A percentile compares a stretch with the other conserved stretches of the same genome.
phyloP scores from a whole-genome alignment of 2,113 vertebrate species.

The Colinus virginianus region DNA sequence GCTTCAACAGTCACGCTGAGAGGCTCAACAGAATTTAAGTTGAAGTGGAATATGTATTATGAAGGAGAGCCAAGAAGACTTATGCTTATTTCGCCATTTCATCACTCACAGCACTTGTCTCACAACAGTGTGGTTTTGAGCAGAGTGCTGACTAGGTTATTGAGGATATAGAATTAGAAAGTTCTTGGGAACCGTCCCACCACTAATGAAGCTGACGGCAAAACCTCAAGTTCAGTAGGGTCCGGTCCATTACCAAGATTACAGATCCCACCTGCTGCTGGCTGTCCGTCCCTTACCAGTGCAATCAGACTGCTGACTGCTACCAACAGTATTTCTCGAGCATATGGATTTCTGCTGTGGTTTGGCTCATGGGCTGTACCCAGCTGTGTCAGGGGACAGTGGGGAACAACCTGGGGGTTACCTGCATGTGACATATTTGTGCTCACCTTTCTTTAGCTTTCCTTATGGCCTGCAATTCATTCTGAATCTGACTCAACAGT shows the following conservation, averaged over 20 bases:
- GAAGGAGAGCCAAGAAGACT: constrained; percentile 30
- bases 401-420: background rate
- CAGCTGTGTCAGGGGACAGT: background rate
- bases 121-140: background rate
- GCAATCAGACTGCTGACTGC: background rate
- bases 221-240: background rate
- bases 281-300: background rate
- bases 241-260: background rate
- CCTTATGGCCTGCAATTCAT: background rate
- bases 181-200: background rate
- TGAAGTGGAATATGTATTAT: background rate
- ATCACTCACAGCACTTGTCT: background rate
- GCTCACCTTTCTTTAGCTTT: background rate
- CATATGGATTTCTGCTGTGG: background rate
- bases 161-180: background rate
- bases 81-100: constrained; percentile 53
- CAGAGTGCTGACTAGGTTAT: background rate
- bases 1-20: background rate
- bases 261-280: background rate
- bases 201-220: background rate
- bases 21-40: constrained; percentile 34
- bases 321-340: background rate
- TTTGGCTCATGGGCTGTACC: background rate
- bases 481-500: background rate
- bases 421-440: fast-evolving